Conservation (phyloP, 1,140 invertebrate genomes). For the Lepidostoma basale region DNA sequence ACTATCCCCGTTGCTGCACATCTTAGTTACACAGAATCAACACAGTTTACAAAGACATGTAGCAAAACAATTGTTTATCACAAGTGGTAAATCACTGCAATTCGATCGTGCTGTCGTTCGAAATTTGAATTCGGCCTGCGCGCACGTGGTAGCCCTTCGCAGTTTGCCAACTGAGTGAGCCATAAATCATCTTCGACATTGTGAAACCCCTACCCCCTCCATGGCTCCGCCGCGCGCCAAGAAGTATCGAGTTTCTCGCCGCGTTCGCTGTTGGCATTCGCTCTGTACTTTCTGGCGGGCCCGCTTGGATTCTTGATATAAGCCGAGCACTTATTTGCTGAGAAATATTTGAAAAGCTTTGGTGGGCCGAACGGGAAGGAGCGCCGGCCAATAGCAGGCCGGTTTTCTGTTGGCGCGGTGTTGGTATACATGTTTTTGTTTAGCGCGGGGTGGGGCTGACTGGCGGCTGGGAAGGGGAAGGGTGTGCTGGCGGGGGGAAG, state of each 20-base stretch:
- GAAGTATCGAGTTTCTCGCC: not conserved
- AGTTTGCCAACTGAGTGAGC: conserved; percentile 22
- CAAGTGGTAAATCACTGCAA: too few relatives aligned
- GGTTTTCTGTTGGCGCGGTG: conserved; percentile 43
- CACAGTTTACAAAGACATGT: too few relatives aligned
- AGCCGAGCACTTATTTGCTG: conserved; percentile 45
- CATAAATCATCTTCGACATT: conserved; percentile 29
- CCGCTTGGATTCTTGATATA: conserved; percentile 26
- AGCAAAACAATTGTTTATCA: too few relatives aligned
- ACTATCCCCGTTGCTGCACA: conserved; percentile 55
- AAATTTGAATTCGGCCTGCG: too few relatives aligned
- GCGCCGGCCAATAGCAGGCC: conserved; percentile 40
- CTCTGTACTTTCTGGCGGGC: not conserved
- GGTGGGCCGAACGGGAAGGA: conserved; percentile 44
- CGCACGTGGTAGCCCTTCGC: conserved; percentile 16
- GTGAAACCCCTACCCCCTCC: conserved; percentile 19
- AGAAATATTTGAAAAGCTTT: conserved; percentile 48
- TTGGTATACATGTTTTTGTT: conserved; percentile 60
- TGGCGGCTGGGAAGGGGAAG: not conserved
- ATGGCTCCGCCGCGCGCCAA: not conserved
- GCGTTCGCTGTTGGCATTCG: too few relatives aligned
- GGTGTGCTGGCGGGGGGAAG: conserved; percentile 13
- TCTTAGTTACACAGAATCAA: conserved; percentile 35
- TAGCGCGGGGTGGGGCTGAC: conserved; percentile 47
- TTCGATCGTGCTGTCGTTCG: too few relatives aligned